Evolutionary conservation across 2,797 vertebrate genomes (phyloP), one percentile per base, ranked within the genome.

Genomic region (Myripristis jacobus): DNA sequence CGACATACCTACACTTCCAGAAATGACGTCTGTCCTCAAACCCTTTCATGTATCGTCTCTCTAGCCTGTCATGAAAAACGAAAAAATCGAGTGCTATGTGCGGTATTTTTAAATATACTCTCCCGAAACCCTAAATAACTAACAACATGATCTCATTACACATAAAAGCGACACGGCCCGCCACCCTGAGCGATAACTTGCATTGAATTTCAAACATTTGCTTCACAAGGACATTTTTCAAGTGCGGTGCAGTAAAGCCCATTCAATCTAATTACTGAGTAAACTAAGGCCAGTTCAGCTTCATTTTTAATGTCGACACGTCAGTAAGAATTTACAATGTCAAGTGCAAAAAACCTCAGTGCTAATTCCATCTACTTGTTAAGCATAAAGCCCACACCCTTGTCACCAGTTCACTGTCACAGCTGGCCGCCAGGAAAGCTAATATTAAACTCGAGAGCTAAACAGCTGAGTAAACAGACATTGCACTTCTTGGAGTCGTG

Each of bases 391-490:
- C 59, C 66, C 70, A 70, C 61, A 71, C 50, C 62, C 70, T 19
- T 55, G 72, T 75, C 77, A 58, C 75, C 73, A 50, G 68, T 75
- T 76, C 57, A 61, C 75, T 66, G 59, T 63, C 68, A 66, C 80
- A 75, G 57, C 78, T 75, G 63, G 56, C 80, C 24, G 54, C 53
- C 65, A 21, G 60, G 46, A 77, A 71, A 78, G 70, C 70, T 73
- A 74, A 78, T 73, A 80, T 79, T 75, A 75, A 79, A 81, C 66
- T 70, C 63, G 70, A 81, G 83, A 66, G 22, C 50, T 56, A 60
- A 81, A 66, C 78, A 82, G 79, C 87, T 87, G 81, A 82, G 79
- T 75, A 86, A 88, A 84, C 79, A 80, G 61, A 84, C 81, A 73
- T 52, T 9, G 43, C 56, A 80, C 79, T 79, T 85, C 53, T 79